These are phyloP conservation scores for Microplitis deprimator DNA, from an alignment of 2,888 invertebrate genomes.

Conservation along the genomic window DNA sequence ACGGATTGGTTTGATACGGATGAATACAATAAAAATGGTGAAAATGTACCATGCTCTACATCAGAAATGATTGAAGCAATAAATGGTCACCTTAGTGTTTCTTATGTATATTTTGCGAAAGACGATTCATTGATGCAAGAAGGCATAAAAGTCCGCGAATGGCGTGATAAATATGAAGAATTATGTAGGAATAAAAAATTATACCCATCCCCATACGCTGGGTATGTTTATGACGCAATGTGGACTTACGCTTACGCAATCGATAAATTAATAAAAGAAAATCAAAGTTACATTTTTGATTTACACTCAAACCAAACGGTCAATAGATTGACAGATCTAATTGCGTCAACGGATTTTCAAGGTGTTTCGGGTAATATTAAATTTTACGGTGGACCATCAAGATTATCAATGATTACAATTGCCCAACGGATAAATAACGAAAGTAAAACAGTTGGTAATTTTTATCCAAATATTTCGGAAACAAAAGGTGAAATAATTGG, in stretches of 20 bases:
- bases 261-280: conserved; percentile 76
- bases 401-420: conserved; percentile 77
- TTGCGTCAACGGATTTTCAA: conserved; percentile 79
- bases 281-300: conserved; percentile 75
- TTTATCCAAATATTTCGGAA: conserved; percentile 74
- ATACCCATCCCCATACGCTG: conserved; percentile 78
- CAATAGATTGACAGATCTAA: conserved; percentile 76
- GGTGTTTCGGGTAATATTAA: conserved; percentile 82
- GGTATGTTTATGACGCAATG: conserved; percentile 86
- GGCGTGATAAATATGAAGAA: conserved; percentile 73
- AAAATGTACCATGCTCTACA: conserved; percentile 76
- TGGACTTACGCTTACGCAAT: conserved; percentile 85
- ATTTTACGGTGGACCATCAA: conserved; percentile 80
- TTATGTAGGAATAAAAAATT: conserved; percentile 55
- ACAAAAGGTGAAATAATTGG: conserved; percentile 72
- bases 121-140: conserved; percentile 77
- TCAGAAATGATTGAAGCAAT: conserved; percentile 78
- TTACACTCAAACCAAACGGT: conserved; percentile 74
- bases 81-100: conserved; percentile 81
- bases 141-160: conserved; percentile 77
- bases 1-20: conserved; percentile 78
- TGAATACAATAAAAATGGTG: conserved; percentile 69
- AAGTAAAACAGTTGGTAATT: conserved; percentile 74
- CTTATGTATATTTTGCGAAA: conserved; percentile 79
- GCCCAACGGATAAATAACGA: conserved; percentile 75